Base-by-base conservation (phyloP, 1,140 invertebrate genomes). In the Propsilocerus akamusi region DNA sequence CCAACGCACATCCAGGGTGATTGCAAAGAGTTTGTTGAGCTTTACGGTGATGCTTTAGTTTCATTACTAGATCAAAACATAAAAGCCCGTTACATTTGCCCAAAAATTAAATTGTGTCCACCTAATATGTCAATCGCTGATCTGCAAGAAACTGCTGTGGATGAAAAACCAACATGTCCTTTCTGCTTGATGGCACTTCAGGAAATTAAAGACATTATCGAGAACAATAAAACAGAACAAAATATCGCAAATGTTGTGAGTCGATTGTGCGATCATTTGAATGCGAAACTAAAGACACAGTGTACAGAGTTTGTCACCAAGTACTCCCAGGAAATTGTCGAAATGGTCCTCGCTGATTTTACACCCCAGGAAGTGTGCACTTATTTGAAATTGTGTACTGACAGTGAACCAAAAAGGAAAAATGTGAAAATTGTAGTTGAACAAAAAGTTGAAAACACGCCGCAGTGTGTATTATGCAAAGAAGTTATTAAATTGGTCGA, bases 141-240 rank as follows among this genome's bases (percentile, higher is more conserved):
- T 10, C 48, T 30, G 8, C 53, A 55, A 30, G 48, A 60, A 4
- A 60, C 34, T 41, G 14, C 12, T 24, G 49, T 52, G 1, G 25
- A 25, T 50, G 69, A 72, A 23, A 77, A 77, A 49, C 72, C 74
- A 22, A 75, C 68, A 25, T 89, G 86, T 59, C 80, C 85, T 14
- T 64, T 89, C 4, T 92, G 88, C 62, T 67, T 90, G 17, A 78
- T 88, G 57, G 85, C 83, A n/a, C 73, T 91, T 10, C 72, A 77
- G 53, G 74, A 83, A 60, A 59, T 61, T 8, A 58, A 63, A 32
- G 49, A 51, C 10, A 55, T 56, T 49, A 63, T 65, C 12, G 57
- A 59, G n/a, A 53, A 57, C 37, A 52, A 65, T 49, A 64, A 4
- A 60, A 17, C 34, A 3, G 22, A 41, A 17, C 2, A 66, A 41